Conservation (phyloP, 2,888 invertebrate genomes). For the Heteromyza rotundicornis region DNA sequence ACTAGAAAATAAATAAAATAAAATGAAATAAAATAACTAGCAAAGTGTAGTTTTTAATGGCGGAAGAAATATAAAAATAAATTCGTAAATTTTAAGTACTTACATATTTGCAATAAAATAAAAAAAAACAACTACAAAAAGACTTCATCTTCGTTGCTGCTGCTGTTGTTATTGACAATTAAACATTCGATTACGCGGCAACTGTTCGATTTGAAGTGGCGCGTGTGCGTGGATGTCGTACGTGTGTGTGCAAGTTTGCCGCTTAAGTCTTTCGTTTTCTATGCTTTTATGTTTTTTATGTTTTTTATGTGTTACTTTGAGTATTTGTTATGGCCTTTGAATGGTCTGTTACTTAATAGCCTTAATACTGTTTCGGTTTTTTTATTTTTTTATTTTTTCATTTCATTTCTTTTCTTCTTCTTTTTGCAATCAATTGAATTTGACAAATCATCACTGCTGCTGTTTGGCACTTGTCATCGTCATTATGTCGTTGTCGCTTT, state of each 20-base stretch:
- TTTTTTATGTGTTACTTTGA: conserved; percentile 9
- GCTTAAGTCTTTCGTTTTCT: conserved; percentile 52
- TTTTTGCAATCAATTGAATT: not conserved
- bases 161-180: not conserved
- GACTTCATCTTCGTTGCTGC: not conserved
- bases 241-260: conserved; percentile 37
- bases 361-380: conserved; percentile 3
- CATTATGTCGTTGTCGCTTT: conserved; percentile 26
- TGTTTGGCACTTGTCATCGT: conserved; percentile 24
- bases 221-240: no score
- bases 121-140: not conserved
- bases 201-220: not conserved
- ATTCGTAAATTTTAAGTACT: not conserved
- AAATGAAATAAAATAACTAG: no score
- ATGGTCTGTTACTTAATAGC: not conserved
- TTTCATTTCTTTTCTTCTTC: conserved; percentile 22
- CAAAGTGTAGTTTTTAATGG: not conserved
- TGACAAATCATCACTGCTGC: conserved; percentile 32
- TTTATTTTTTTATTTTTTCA: conserved; percentile 34
- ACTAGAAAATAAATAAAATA: not conserved
- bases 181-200: not conserved
- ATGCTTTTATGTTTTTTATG: no score
- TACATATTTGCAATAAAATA: not conserved
- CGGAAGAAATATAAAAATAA: conserved; percentile 14
- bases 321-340: not conserved